Evolutionary conservation across 2,113 vertebrate genomes (phyloP), one percentile per base, ranked within the genome.

Genomic region (Poicephalus gulielmi): DNA sequence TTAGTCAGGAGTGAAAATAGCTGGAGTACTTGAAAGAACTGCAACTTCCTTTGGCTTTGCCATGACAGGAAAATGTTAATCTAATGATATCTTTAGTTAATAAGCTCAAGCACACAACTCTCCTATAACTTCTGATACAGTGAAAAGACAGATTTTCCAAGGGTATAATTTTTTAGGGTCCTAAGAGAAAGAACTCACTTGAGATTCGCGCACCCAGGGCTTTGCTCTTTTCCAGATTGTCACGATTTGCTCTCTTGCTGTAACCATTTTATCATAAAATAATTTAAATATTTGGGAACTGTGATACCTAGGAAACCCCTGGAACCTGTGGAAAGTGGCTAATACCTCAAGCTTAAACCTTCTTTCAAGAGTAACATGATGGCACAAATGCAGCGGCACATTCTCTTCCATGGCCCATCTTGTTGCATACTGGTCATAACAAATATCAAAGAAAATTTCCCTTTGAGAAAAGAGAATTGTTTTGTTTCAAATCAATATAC

Each of bases 221-320:
- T 81, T 87, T 86, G 10, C n/a, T 91, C 7, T 53, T 4, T 49
- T 76, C 63, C 39, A 68, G 77, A 24, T 17, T 49, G 64, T 19
- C 49, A 88, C 0, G 0, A 33, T 81, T 81, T 89, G 0, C 24
- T 86, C 11, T 71, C 15, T 89, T 68, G 15, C n/a, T 70, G 2
- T 28, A 49, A 62, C 7, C 5, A 6, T 88, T 88, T 84, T 52
- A 15, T 70, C 37, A 18, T 46, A 17, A 9, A 67, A 46, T 27
- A 35, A 39, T 83, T 62, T 25, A 43, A 57, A 30, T 60, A 17
- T 49, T 91, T 85, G 57, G 33, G 24, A 83, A 3, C 23, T 33
- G 17, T 43, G 62, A 46, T 55, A 64, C 43, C 57, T 84, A 33
- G 68, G 87, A 90, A 57, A 64, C 30, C 43, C 91, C 23, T 59